Base-by-base conservation (phyloP, 2,797 vertebrate species). In the Avahi laniger region DNA sequence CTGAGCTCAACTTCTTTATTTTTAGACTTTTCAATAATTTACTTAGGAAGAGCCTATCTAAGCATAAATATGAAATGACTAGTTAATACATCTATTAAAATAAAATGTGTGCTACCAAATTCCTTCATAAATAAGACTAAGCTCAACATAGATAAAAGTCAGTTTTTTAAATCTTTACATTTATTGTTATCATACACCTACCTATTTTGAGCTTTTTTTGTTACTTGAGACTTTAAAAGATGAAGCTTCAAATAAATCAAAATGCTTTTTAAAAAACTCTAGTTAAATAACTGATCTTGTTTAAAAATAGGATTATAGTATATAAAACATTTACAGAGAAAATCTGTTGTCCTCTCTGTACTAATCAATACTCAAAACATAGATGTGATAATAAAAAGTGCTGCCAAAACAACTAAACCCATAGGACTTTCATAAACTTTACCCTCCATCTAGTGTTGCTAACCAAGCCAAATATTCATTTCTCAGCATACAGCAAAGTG, bases 241-340 rank as follows among this genome's bases (percentile, higher is more conserved):
- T 52, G 18, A 41, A 84, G 5, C 38, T 30, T 80, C 38, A 63
- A 41, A 93, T 33, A 81, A 79, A 94, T 97, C 83, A 79, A 93
- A 97, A 81, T 78, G 85, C 18, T 96, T 61, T 95, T 97, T 81
- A 97, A 93, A 79, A 38, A 54, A 22, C 92, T 97, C 88, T 90
- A 97, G 72, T 73, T 96, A 85, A 92, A 95, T 94, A 91, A 69
- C 20, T 94, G 30, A 83, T 59, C 95, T 38, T 73, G 97, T 96
- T 97, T 79, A 65, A 96, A 97, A 97, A 20, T 13, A 22, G 69
- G 8, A 65, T 73, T 93, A 81, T 0, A 70, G 4, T 20, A 28
- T 33, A 12, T 50, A 92, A 97, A 93, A 96, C 22, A 92, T 92
- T 95, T 90, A 93, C 13, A 94, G 13, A 28, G 83, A 28, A 91